These are phyloP conservation scores for Enchytraeus crypticus DNA, from an alignment of 2,888 invertebrate species.

Conservation along the genomic window DNA sequence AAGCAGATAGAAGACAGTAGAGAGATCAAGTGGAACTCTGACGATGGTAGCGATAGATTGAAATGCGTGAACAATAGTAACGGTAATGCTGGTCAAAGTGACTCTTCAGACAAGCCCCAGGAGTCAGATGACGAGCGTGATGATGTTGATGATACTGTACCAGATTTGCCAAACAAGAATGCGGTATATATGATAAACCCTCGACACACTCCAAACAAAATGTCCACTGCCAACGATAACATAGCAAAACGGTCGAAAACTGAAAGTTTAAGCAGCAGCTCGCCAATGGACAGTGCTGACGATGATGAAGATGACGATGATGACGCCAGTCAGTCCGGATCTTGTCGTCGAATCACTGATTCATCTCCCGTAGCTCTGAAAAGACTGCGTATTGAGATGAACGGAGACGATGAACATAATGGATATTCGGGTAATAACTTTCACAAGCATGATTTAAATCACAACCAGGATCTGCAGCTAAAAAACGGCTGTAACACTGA, in stretches of 20 bases:
- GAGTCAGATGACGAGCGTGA: neutral
- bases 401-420: too few species aligned
- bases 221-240: neutral
- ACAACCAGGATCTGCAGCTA: neutral
- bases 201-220: neutral
- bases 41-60: neutral
- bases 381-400: neutral
- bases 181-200: slow-evolving; percentile 2
- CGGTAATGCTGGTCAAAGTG: neutral
- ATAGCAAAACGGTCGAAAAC: neutral
- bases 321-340: neutral
- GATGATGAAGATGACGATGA: neutral
- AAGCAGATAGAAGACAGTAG: neutral
- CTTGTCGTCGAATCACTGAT: neutral
- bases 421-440: too few species aligned
- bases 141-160: neutral
- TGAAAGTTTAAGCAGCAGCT: neutral
- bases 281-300: neutral
- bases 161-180: slow-evolving; percentile 1
- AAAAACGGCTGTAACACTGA: neutral
- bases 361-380: neutral
- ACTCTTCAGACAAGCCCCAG: neutral
- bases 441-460: too few species aligned
- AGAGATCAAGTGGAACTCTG: neutral
- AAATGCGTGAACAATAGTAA: too few species aligned